Percentiles rank a stretch among this genome's conserved stretches.
Evolutionary conservation across 2,113 vertebrate species (phyloP).

Genomic region (Barbus barbus): DNA sequence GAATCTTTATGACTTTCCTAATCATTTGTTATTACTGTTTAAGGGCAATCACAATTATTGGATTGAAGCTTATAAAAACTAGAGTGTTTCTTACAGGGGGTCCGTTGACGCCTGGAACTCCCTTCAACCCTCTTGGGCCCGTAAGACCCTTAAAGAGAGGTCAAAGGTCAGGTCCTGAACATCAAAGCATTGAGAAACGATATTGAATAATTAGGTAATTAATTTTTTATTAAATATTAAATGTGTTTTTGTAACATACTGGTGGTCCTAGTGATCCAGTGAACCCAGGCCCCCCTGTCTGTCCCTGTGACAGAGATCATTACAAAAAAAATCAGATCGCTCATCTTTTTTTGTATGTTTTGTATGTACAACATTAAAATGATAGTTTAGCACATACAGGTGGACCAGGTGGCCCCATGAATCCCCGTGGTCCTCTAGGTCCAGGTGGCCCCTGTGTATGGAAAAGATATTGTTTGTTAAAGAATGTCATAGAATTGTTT

Average conservation of each 20-base stretch:
- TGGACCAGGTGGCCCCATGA: slow-evolving; percentile 66
- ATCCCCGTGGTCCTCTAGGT: slow-evolving; percentile 70
- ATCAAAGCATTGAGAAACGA: not conserved
- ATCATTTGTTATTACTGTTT: not conserved
- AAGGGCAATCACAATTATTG: not conserved
- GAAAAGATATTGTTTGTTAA: not conserved
- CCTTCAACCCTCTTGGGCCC: slow-evolving; percentile 67
- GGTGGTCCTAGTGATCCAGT: slow-evolving; percentile 67
- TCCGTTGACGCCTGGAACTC: slow-evolving; percentile 71
- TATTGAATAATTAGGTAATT: too few relatives aligned
- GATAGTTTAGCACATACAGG: slow-evolving; percentile 51
- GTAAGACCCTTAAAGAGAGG: slow-evolving; percentile 64
- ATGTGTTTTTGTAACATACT: slow-evolving; percentile 57
- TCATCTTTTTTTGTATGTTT: not conserved
- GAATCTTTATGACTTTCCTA: too few relatives aligned
- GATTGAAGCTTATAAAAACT: not conserved
- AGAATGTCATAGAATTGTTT: not conserved
- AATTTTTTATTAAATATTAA: not conserved
- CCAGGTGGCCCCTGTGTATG: slow-evolving; percentile 67
- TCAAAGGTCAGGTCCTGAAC: not conserved
- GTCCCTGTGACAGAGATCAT: slow-evolving; percentile 66
- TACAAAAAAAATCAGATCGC: not conserved
- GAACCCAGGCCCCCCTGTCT: slow-evolving; percentile 66
- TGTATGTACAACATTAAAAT: not conserved
- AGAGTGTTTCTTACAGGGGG: slow-evolving; percentile 68